Evolutionary conservation across 2,888 invertebrate species (phyloP).

Genomic region (Cheilosia variabilis): DNA sequence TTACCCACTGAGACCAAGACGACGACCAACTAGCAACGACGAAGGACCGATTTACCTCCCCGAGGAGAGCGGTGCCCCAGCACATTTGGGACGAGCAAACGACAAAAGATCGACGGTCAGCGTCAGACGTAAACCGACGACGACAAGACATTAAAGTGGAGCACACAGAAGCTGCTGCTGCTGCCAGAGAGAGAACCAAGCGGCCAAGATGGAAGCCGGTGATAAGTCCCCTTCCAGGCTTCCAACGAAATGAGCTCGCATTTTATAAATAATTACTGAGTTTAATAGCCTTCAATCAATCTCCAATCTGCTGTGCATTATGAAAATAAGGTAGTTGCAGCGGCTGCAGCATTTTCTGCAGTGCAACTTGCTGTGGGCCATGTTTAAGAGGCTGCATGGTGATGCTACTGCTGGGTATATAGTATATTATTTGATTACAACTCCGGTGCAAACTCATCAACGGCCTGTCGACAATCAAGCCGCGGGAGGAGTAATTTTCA

Average conservation of each 20-base stretch:
- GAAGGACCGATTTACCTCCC: conserved; percentile 43
- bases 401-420: conserved; percentile 46
- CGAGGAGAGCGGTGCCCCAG: conserved; percentile 1
- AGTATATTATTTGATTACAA: conserved; percentile 75
- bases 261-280: conserved; percentile 75
- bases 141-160: conserved; percentile 75
- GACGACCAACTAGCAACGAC: conserved; percentile 26
- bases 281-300: conserved; percentile 78
- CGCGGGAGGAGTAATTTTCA: conserved; percentile 77
- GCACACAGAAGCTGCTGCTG: conserved; percentile 69
- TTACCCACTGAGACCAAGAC: conserved; percentile 65
- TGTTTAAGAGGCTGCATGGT: conserved; percentile 57
- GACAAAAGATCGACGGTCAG: conserved; percentile 36
- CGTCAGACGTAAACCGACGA: conserved; percentile 66
- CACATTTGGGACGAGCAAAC: conserved; percentile 52
- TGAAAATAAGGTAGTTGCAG: conserved; percentile 78
- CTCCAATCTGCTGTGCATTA: conserved; percentile 77
- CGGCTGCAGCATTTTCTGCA: conserved; percentile 39
- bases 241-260: conserved; percentile 75
- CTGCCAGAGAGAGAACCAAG: background rate
- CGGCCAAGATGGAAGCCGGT: conserved; percentile 61
- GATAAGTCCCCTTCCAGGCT: conserved; percentile 74
- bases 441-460: conserved; percentile 75
- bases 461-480: conserved; percentile 78
- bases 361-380: conserved; percentile 66